These are phyloP conservation scores for Lasioglossum malachurum DNA, from an alignment of 2,888 invertebrate species.

Conservation along the genomic window DNA sequence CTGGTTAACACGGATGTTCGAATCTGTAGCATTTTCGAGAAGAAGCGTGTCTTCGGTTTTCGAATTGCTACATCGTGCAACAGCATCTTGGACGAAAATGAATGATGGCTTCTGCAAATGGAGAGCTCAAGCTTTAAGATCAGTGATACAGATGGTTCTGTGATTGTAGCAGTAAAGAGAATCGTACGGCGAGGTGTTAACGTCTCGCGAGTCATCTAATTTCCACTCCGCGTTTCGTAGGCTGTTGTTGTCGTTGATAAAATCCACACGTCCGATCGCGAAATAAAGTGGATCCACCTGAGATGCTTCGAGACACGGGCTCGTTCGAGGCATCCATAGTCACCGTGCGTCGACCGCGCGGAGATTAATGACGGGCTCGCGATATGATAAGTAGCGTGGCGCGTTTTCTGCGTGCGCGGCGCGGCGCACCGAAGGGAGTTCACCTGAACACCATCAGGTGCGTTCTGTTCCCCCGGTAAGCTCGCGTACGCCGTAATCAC, in stretches of 20 bases:
- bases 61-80: no score
- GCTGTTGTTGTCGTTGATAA: background rate
- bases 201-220: background rate
- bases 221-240: background rate
- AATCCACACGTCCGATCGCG: background rate
- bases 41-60: no score
- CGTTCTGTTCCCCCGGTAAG: slow-evolving; percentile 45
- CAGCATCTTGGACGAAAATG: background rate
- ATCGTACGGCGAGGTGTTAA: no score
- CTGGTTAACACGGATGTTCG: no score
- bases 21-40: no score
- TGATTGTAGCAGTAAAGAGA: no score
- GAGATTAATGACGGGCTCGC: slow-evolving; percentile 39
- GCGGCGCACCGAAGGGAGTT: slow-evolving; percentile 30
- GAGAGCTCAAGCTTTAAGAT: background rate
- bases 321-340: slow-evolving; percentile 32
- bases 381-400: slow-evolving; percentile 4
- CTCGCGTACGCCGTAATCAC: slow-evolving; percentile 54
- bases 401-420: slow-evolving; percentile 34
- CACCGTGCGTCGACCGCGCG: slow-evolving; percentile 37
- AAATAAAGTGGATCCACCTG: background rate
- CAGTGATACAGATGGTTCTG: background rate
- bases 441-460: slow-evolving; percentile 67
- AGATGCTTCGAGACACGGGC: slow-evolving; percentile 15
- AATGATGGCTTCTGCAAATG: background rate